Conservation (phyloP, 2,888 invertebrate genomes). For the Cepaea hortensis region DNA sequence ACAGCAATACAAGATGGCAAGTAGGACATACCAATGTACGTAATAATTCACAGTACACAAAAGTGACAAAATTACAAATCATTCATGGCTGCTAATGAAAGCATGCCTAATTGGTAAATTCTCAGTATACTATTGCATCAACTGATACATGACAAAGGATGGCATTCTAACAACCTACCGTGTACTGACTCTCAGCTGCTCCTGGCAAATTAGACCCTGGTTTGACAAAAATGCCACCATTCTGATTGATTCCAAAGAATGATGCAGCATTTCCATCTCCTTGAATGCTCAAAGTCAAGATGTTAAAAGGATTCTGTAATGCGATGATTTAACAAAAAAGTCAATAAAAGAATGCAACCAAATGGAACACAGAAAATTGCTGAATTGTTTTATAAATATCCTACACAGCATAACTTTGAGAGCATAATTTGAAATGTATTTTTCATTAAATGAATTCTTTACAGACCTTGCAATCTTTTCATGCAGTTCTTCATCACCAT, state of each 20-base stretch:
- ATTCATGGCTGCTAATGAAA: too few relatives aligned
- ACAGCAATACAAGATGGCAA: too few relatives aligned
- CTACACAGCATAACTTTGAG: too few relatives aligned
- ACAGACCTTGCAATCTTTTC: too few relatives aligned
- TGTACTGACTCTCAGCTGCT: conserved; percentile 54
- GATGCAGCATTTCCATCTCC: conserved; percentile 53
- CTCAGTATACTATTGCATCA: not conserved
- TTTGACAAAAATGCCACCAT: conserved; percentile 48
- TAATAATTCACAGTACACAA: too few relatives aligned
- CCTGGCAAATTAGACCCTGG: conserved; percentile 58
- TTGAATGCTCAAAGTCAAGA: conserved; percentile 37
- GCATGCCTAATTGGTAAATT: too few relatives aligned
- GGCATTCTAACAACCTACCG: conserved; percentile 53
- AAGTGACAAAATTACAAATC: too few relatives aligned
- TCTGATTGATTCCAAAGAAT: conserved; percentile 43
- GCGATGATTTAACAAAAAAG: not conserved
- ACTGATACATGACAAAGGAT: not conserved
- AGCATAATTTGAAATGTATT: too few relatives aligned
- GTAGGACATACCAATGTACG: too few relatives aligned
- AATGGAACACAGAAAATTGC: not conserved
- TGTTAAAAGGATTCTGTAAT: conserved; percentile 54
- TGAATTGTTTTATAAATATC: too few relatives aligned
- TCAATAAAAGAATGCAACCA: not conserved
- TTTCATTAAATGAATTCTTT: too few relatives aligned
- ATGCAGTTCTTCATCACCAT: too few relatives aligned